phyloP scores from a whole-genome alignment of 2,888 invertebrate genomes.

The Heterodera filipjevi region DNA sequence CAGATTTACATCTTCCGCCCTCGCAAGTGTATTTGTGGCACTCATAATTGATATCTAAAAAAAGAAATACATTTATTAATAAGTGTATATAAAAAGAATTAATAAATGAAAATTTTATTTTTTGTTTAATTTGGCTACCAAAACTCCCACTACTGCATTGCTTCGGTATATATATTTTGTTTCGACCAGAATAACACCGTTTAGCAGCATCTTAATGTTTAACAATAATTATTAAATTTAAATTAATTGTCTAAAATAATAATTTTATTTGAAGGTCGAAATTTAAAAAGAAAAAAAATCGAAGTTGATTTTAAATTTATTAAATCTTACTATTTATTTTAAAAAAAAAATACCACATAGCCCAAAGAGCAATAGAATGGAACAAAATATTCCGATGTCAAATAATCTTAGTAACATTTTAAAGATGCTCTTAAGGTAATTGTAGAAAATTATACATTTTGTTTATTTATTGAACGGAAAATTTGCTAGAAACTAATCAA shows the following conservation, averaged over 20 bases:
- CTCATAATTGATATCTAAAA: constrained; percentile 48
- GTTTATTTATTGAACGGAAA: no score
- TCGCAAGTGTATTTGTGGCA: constrained; percentile 60
- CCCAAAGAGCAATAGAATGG: not conserved
- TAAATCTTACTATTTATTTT: not conserved
- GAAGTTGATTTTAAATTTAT: not conserved
- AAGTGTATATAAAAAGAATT: not conserved
- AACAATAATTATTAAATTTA: constrained; percentile 1
- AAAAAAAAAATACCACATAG: not conserved
- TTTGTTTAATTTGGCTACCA: constrained; percentile 1
- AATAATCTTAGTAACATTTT: not conserved
- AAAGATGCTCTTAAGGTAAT: no score
- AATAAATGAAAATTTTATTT: not conserved
- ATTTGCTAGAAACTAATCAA: no score
- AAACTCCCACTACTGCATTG: constrained; percentile 53
- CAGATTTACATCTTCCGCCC: constrained; percentile 53
- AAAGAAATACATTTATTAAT: not conserved
- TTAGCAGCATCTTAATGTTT: constrained; percentile 49
- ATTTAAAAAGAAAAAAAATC: not conserved
- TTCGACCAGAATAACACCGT: constrained; percentile 57
- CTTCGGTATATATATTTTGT: constrained; percentile 47
- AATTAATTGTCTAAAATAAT: not conserved
- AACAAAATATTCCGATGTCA: not conserved
- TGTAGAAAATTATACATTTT: no score
- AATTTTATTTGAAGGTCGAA: not conserved